Conservation (phyloP, 2,888 invertebrate species). For the Salticus scenicus region DNA sequence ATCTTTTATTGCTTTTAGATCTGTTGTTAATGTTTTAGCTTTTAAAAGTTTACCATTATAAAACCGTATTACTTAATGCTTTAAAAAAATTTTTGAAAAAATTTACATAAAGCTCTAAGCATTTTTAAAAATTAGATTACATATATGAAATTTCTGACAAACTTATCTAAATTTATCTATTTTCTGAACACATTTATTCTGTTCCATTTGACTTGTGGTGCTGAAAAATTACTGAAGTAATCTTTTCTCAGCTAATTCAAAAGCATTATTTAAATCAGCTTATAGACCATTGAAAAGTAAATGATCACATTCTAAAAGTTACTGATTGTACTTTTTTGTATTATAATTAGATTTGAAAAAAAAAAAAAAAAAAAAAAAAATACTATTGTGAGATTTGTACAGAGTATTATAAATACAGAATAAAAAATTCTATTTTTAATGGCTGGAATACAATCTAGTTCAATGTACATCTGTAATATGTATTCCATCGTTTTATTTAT, state of each 20-base stretch:
- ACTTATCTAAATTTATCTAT: no score
- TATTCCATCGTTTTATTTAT: constrained; percentile 41
- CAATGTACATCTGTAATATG: constrained; percentile 20
- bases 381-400: constrained; percentile 24
- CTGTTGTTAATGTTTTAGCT: no score
- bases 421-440: constrained; percentile 44
- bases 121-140: no score
- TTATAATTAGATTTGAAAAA: neutral
- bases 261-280: no score
- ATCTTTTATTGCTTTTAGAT: no score
- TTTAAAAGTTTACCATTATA: no score
- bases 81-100: no score
- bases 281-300: neutral
- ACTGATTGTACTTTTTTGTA: neutral
- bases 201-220: no score
- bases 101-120: no score
- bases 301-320: neutral
- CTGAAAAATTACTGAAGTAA: neutral
- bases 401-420: neutral
- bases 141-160: no score
- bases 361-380: neutral
- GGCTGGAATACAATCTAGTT: constrained; percentile 5
- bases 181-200: no score
- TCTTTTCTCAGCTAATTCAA: neutral
- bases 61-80: no score